Evolutionary conservation across 1,140 invertebrate genomes (phyloP).

Genomic region (Ptiloglossa arizonensis): DNA sequence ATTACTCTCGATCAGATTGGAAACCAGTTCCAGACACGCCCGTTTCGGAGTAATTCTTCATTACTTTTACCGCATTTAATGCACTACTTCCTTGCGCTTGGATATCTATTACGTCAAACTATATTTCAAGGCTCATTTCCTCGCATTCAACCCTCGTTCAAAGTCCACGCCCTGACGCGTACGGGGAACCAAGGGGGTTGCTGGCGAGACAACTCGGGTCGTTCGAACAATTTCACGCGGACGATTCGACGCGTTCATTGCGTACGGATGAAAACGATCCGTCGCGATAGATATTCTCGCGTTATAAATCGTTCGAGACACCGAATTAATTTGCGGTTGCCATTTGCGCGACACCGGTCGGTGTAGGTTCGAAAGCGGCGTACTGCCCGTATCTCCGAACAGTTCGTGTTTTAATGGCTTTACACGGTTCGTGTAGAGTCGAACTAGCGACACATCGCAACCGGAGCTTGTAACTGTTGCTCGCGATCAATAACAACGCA

Average conservation of each 20-base stretch:
- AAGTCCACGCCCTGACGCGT: constrained; percentile 37
- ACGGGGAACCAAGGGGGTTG: neutral
- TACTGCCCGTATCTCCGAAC: no score
- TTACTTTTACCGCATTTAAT: constrained; percentile 36
- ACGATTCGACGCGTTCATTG: constrained; percentile 2
- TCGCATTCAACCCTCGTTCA: constrained; percentile 50
- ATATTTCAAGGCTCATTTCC: constrained; percentile 64
- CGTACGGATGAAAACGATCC: neutral
- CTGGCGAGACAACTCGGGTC: neutral
- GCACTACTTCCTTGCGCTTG: constrained; percentile 37
- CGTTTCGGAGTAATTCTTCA: constrained; percentile 59
- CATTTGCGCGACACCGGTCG: neutral
- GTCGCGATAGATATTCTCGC: neutral
- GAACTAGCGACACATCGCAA: no score
- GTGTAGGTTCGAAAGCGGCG: no score
- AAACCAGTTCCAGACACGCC: constrained; percentile 64
- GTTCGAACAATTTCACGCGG: constrained; percentile 22
- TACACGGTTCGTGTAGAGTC: no score
- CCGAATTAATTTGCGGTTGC: constrained; percentile 16
- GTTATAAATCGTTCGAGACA: constrained; percentile 2
- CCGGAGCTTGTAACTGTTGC: no score
- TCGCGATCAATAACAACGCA: no score
- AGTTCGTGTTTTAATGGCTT: no score
- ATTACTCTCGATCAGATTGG: constrained; percentile 50
- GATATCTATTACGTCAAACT: constrained; percentile 46